These are phyloP conservation scores for Elephantulus edwardii DNA, from an alignment of 2,113 vertebrate species.

Conservation along the genomic window DNA sequence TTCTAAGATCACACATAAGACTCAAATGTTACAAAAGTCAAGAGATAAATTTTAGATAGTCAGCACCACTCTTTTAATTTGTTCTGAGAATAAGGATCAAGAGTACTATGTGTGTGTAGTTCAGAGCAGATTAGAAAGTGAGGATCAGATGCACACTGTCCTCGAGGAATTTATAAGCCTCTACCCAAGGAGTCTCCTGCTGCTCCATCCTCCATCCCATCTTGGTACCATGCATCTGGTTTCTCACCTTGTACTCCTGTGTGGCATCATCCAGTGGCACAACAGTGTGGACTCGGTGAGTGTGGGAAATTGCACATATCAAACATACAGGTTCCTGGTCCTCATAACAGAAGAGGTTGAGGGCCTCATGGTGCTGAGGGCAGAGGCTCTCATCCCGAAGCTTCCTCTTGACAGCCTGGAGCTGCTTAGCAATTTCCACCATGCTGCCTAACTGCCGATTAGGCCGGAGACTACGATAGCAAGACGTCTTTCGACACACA, in stretches of 20 bases:
- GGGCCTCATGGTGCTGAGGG: slow-evolving; percentile 88
- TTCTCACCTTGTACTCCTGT: slow-evolving; percentile 88
- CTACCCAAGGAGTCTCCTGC: neutral
- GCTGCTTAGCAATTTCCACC: slow-evolving; percentile 92
- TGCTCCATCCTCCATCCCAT: neutral
- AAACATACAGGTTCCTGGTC: slow-evolving; percentile 93
- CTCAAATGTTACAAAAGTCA: slow-evolving; percentile 45
- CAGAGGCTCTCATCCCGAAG: slow-evolving; percentile 84
- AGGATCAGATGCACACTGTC: neutral
- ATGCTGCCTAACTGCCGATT: slow-evolving; percentile 94
- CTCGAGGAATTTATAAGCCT: slow-evolving; percentile 16
- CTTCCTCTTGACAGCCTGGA: slow-evolving; percentile 85
- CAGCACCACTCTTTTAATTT: neutral
- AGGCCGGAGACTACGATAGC: slow-evolving; percentile 88
- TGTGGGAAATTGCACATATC: slow-evolving; percentile 91
- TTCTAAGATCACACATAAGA: slow-evolving; percentile 29
- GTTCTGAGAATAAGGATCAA: neutral
- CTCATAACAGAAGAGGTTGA: slow-evolving; percentile 93
- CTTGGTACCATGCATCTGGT: neutral
- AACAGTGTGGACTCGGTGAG: slow-evolving; percentile 90
- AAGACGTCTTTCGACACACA: slow-evolving; percentile 90
- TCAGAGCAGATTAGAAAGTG: neutral
- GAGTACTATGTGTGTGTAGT: neutral
- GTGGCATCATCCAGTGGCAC: slow-evolving; percentile 90
- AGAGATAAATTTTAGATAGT: neutral